Evolutionary conservation across 2,797 vertebrate species (phyloP).

Genomic region (Varecia variegata): DNA sequence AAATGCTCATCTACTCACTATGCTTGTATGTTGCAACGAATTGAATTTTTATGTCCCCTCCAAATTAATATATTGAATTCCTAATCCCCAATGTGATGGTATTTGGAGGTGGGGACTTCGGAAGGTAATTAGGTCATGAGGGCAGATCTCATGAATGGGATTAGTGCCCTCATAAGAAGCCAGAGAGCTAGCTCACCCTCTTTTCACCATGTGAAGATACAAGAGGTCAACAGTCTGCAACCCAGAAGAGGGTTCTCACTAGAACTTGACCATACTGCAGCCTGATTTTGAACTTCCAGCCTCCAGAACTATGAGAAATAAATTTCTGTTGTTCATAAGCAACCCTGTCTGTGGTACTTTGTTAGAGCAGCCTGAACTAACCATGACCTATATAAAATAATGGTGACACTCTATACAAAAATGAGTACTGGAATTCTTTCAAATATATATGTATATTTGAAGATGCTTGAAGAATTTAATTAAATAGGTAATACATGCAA

Average conservation of each 20-base stretch:
- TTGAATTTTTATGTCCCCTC: not conserved
- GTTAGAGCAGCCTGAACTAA: not conserved
- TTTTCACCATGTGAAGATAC: not conserved
- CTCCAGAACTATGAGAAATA: not conserved
- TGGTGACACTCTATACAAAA: not conserved
- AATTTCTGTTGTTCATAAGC: not conserved
- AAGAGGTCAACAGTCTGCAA: not conserved
- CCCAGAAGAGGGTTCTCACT: not conserved
- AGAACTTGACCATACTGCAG: not conserved
- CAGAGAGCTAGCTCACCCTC: not conserved
- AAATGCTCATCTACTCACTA: not conserved
- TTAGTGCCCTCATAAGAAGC: not conserved
- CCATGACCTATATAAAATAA: not conserved
- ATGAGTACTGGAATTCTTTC: not conserved
- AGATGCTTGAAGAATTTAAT: not conserved
- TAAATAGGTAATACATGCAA: not conserved
- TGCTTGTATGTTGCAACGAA: not conserved
- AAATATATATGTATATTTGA: not conserved
- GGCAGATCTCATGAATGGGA: not conserved
- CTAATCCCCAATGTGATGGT: not conserved
- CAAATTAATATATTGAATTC: not conserved
- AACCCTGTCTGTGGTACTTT: not conserved
- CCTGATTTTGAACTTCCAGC: not conserved
- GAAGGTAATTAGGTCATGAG: not conserved
- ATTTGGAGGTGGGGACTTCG: not conserved